Percentiles rank a stretch among this genome's conserved stretches.
These are phyloP conservation scores for Fukomys damarensis DNA, from an alignment of 2,113 vertebrate genomes.

Conservation along the genomic window DNA sequence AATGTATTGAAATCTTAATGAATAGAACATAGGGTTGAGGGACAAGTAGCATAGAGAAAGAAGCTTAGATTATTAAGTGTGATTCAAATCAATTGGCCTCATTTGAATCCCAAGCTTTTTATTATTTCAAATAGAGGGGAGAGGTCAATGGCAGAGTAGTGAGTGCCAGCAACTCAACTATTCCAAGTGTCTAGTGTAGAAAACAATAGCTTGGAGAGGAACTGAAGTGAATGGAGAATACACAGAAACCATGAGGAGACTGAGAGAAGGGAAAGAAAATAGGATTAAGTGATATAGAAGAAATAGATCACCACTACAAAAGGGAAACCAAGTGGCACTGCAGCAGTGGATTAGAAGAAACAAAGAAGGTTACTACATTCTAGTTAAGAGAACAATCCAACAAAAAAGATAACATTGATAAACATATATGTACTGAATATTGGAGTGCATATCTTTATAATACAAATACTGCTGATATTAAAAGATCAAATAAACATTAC, in stretches of 20 bases:
- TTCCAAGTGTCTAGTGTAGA: not conserved
- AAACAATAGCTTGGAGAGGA: not conserved
- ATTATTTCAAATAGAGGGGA: not conserved
- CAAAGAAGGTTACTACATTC: not conserved
- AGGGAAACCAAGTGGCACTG: not conserved
- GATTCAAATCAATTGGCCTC: not conserved
- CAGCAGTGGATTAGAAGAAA: not conserved
- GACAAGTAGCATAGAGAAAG: not conserved
- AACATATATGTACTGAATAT: not conserved
- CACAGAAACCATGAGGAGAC: not conserved
- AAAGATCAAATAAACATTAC: not conserved
- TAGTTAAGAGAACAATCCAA: not conserved
- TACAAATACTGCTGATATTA: not conserved
- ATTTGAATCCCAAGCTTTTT: not conserved
- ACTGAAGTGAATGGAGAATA: not conserved
- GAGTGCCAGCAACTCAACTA: not conserved
- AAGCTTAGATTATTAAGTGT: constrained; percentile 18
- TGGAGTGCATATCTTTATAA: not conserved
- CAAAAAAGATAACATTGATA: not conserved
- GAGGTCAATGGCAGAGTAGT: not conserved
- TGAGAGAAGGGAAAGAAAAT: not conserved
- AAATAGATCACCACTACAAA: not conserved
- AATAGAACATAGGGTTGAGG: constrained; percentile 7
- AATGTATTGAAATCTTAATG: not conserved
- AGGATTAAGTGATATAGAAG: not conserved